These are phyloP conservation scores for Sarotherodon lohbergeri DNA, from an alignment of 2,113 vertebrate genomes.

Conservation along the genomic window DNA sequence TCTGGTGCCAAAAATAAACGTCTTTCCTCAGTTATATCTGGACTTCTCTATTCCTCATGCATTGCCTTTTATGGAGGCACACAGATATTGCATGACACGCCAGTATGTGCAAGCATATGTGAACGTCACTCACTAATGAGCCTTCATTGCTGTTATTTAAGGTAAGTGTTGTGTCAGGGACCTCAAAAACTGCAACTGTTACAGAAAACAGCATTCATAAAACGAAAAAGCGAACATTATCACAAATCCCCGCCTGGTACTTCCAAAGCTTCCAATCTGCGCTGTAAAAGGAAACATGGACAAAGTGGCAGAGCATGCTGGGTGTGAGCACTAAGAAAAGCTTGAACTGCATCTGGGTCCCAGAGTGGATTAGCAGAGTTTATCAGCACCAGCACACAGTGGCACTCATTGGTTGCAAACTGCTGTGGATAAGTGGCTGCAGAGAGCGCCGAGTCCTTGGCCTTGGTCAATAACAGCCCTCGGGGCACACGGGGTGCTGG, in stretches of 20 bases:
- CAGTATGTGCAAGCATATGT: not conserved
- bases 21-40: not conserved
- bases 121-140: not conserved
- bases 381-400: conserved; percentile 55
- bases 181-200: not conserved
- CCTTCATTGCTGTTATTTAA: not conserved
- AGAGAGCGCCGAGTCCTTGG: conserved; percentile 32
- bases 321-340: conserved; percentile 12
- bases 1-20: not conserved
- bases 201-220: not conserved
- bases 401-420: conserved; percentile 11
- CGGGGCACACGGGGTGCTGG: not conserved
- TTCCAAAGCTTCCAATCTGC: not conserved
- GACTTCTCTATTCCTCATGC: not conserved
- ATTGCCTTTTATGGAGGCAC: not conserved
- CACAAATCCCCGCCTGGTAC: not conserved
- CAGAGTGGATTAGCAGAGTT: conserved; percentile 59
- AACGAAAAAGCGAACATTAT: conserved; percentile 16
- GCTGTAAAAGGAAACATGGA: conserved; percentile 6
- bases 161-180: not conserved
- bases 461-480: conserved; percentile 42
- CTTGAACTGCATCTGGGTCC: conserved; percentile 11
- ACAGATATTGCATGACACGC: not conserved
- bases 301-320: conserved; percentile 2
- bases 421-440: conserved; percentile 42